These are phyloP conservation scores for Plagodis pulveraria DNA, from an alignment of 2,888 invertebrate genomes.

Conservation along the genomic window DNA sequence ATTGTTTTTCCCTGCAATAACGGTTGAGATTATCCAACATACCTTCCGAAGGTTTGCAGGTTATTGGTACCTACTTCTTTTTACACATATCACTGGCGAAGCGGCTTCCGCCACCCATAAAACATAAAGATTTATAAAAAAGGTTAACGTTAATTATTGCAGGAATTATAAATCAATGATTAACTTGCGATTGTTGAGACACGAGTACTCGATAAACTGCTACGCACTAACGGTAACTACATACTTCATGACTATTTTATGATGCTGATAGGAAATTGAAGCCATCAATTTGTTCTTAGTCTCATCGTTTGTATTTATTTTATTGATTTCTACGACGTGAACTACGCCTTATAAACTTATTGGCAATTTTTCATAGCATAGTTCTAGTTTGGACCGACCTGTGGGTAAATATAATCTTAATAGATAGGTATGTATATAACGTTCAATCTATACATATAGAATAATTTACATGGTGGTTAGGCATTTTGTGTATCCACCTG, in stretches of 20 bases:
- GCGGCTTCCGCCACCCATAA: constrained; percentile 31
- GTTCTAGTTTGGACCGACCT: too few species aligned
- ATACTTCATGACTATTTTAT: background rate
- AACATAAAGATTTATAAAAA: constrained; percentile 31
- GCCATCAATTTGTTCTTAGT: constrained; percentile 4
- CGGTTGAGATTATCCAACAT: constrained; percentile 34
- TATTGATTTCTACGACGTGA: too few species aligned
- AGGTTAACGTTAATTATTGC: constrained; percentile 21
- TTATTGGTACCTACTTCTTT: constrained; percentile 31
- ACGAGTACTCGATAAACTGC: constrained; percentile 2
- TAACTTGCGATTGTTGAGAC: constrained; percentile 25
- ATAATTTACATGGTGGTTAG: too few species aligned
- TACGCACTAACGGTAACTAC: constrained; percentile 2
- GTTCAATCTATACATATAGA: too few species aligned
- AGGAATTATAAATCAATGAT: constrained; percentile 25
- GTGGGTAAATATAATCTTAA: too few species aligned
- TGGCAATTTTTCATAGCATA: too few species aligned
- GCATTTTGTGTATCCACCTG: too few species aligned
- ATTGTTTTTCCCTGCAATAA: constrained; percentile 41
- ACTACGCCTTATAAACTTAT: too few species aligned
- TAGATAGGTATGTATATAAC: too few species aligned
- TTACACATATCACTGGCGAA: constrained; percentile 28
- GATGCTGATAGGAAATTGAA: background rate
- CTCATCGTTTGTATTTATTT: background rate
- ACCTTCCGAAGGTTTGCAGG: constrained; percentile 33